Evolutionary conservation across 2,797 vertebrate species (phyloP).

Genomic region (Pangasius larnaudii): DNA sequence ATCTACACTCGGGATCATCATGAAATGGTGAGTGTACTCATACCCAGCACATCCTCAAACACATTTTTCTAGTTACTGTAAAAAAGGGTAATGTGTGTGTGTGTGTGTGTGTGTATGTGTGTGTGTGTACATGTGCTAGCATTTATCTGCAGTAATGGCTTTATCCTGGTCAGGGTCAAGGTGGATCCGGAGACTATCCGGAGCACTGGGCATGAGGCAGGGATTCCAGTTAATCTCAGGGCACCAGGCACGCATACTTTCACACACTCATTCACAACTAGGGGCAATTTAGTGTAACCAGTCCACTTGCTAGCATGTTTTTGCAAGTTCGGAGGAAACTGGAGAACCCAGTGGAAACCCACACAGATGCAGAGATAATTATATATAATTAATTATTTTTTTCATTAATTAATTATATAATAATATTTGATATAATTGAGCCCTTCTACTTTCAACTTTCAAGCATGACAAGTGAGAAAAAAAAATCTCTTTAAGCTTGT

Average conservation of each 20-base stretch:
- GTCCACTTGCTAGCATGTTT: background rate
- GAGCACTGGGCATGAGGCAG: background rate
- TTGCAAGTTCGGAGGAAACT: background rate
- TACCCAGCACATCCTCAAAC: background rate
- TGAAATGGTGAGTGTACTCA: background rate
- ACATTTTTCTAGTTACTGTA: background rate
- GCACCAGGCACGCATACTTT: background rate
- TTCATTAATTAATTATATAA: too few species aligned
- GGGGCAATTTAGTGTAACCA: background rate
- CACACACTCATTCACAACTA: background rate
- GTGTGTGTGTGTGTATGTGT: background rate
- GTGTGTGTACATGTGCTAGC: background rate
- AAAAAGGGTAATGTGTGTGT: background rate
- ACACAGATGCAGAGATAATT: background rate
- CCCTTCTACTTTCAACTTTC: background rate
- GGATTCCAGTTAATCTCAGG: background rate
- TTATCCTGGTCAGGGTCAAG: background rate
- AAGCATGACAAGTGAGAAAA: background rate
- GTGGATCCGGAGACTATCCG: background rate
- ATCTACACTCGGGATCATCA: background rate
- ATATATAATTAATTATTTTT: background rate
- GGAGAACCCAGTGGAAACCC: background rate
- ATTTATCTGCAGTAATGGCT: background rate
- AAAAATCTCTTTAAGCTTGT: background rate
- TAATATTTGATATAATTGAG: background rate